phyloP scores from a whole-genome alignment of 64 coral and sea anemone genomes.

The Exaiptasia diaphana region DNA sequence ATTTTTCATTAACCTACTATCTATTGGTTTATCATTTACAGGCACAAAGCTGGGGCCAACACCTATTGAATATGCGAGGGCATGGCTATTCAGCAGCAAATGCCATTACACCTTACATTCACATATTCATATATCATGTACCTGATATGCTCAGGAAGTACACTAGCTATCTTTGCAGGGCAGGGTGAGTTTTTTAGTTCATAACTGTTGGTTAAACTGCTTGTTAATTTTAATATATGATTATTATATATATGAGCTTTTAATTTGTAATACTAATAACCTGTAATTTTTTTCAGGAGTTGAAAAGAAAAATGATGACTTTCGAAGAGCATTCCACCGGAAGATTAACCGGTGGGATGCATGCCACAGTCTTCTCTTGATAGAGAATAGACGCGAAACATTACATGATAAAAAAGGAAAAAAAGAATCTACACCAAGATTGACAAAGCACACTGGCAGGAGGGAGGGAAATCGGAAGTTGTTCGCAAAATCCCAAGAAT shows the following conservation, averaged over 20 bases:
- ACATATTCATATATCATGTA: slow-evolving; percentile 29
- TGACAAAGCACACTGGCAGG: neutral
- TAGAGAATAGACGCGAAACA: slow-evolving; percentile 1
- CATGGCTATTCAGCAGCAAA: slow-evolving; percentile 19
- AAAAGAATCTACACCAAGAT: neutral
- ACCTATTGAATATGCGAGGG: slow-evolving; percentile 7
- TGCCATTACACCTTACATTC: slow-evolving; percentile 49
- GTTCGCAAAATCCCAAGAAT: neutral
- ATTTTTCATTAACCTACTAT: no score
- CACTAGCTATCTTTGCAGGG: slow-evolving; percentile 9
- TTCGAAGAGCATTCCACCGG: neutral
- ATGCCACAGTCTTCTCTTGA: neutral
- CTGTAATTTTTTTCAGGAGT: neutral
- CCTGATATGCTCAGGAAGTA: neutral
- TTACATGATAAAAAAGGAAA: neutral
- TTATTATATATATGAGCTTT: neutral
- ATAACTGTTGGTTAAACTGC: neutral
- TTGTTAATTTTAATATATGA: neutral
- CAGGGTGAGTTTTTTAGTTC: slow-evolving; percentile 2
- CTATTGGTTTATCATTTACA: neutral
- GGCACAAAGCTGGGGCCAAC: slow-evolving; percentile 32
- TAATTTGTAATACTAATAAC: neutral
- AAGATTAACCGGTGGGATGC: slow-evolving; percentile 20
- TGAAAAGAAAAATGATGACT: slow-evolving; percentile 25
- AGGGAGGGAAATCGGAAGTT: neutral